Percentiles rank a stretch among this genome's conserved stretches.
Conservation (phyloP, 2,113 vertebrate genomes). For the Cisticola juncidis region DNA sequence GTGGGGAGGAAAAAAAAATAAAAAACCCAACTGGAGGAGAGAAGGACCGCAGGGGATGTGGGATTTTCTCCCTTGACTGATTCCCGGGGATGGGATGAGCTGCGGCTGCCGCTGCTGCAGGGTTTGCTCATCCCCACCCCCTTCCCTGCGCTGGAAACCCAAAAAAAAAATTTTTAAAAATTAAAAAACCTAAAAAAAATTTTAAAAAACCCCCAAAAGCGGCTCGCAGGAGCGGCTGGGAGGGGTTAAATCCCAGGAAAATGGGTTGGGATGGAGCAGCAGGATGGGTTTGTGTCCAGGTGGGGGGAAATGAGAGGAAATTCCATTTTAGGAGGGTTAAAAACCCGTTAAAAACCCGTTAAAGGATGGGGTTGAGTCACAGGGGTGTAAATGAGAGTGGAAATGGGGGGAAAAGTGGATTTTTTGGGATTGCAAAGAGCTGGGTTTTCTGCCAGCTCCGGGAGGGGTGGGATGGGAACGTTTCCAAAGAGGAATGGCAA, state of each 20-base stretch:
- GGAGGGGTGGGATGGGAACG: neutral
- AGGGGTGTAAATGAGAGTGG: neutral
- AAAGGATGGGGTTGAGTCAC: neutral
- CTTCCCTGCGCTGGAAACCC: neutral
- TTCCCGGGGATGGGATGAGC: neutral
- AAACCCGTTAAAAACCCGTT: neutral
- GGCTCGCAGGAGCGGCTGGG: too few relatives aligned
- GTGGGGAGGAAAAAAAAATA: neutral
- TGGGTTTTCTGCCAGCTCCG: fast-evolving
- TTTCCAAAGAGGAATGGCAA: neutral
- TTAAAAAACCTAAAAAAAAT: neutral
- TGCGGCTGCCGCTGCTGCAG: neutral
- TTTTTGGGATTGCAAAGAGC: neutral
- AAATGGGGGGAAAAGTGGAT: neutral
- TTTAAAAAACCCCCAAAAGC: neutral
- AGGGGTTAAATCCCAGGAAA: neutral
- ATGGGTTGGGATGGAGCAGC: neutral
- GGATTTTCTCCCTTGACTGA: neutral
- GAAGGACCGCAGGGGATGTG: neutral
- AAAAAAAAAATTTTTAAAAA: too few relatives aligned
- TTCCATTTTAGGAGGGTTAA: neutral
- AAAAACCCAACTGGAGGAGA: neutral
- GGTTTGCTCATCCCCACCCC: neutral
- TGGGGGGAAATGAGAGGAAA: too few relatives aligned
- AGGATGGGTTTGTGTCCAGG: neutral